Evolutionary conservation across 2,888 invertebrate species (phyloP), one percentile per base, ranked within the genome.

Genomic region (Chrysolina americana): DNA sequence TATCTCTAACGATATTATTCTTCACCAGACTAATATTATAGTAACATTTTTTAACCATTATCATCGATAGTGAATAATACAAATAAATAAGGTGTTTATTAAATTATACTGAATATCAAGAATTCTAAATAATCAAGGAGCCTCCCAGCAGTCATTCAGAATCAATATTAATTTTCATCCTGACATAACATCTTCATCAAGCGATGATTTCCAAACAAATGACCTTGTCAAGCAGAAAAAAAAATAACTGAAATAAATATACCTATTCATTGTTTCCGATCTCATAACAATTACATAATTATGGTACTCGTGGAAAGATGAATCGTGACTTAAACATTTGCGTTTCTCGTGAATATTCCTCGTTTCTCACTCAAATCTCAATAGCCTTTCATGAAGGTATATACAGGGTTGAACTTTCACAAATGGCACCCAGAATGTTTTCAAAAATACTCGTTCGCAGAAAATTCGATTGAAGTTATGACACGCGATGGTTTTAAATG

Each of bases 181-280:
- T 47, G 47, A 15, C 47, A 47, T 47, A 47, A 50, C 9, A 8
- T 50, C 50, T 59, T 36, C 28, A 23, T 56, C 13, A 13, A 28
- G 28, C 10, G 59, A 59, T 59, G 36, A 53, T 23, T 19, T 15
- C 28, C 11, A 1, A 23, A 23, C 13, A 28, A 2, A 36, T 10
- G 59, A n/a, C 59, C 59, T 59, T 59, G 28, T 28, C 28, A 10
- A 11, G 53, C 21, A n/a, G 6, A n/a, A n/a, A 59, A 56, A 56
- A 56, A 10, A 10, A 23, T 11, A 56, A 36, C 1, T 28, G 5
- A 21, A 21, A 21, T 36, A 23, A 23, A n/a, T 21, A 11, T 28
- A 28, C 28, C 13, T 2, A n/a, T 28, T n/a, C 59, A 59, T 59
- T 28, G 36, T 36, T 59, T 59, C 11, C 59, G 59, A 59, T 28